A percentile compares a stretch with the other conserved stretches of the same genome.
Evolutionary conservation across 2,888 invertebrate genomes (phyloP).

Genomic region (Platerodrilus igneus): DNA sequence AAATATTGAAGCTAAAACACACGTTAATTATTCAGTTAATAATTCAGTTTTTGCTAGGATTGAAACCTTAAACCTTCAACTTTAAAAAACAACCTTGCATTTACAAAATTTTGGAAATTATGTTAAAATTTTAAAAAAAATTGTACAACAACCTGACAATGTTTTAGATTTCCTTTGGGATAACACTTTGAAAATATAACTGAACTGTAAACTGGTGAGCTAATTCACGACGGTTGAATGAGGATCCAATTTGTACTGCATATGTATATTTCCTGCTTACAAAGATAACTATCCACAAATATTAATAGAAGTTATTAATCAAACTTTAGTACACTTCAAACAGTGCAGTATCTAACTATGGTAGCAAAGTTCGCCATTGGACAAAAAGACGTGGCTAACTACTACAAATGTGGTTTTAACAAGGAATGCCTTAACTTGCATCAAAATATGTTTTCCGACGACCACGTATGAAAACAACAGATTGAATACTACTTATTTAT

Average conservation of each 20-base stretch:
- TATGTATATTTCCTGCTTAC: not conserved
- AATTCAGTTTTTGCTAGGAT: not conserved
- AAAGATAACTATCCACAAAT: too few species aligned
- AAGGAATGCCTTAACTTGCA: not conserved
- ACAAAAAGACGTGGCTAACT: too few species aligned
- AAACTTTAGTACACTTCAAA: not conserved
- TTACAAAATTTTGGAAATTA: too few species aligned
- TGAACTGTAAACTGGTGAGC: slow-evolving; percentile 1
- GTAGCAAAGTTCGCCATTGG: too few species aligned
- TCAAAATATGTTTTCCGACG: slow-evolving; percentile 1
- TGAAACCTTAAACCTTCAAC: slow-evolving; percentile 3
- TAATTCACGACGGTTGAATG: slow-evolving; percentile 3
- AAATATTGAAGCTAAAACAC: not conserved
- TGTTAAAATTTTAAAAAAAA: slow-evolving; percentile 2
- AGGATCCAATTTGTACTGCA: slow-evolving; percentile 1
- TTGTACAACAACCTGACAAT: slow-evolving; percentile 2
- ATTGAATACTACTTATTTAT: too few species aligned
- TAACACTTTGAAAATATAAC: not conserved
- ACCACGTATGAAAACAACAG: too few species aligned
- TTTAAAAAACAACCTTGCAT: too few species aligned
- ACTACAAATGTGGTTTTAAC: too few species aligned
- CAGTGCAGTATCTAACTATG: slow-evolving; percentile 1
- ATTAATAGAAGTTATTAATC: too few species aligned
- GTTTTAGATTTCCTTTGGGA: too few species aligned
- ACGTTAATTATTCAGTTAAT: slow-evolving; percentile 1